Base-by-base conservation (phyloP, 2,888 invertebrate genomes). In the Physocephala rufipes region DNA sequence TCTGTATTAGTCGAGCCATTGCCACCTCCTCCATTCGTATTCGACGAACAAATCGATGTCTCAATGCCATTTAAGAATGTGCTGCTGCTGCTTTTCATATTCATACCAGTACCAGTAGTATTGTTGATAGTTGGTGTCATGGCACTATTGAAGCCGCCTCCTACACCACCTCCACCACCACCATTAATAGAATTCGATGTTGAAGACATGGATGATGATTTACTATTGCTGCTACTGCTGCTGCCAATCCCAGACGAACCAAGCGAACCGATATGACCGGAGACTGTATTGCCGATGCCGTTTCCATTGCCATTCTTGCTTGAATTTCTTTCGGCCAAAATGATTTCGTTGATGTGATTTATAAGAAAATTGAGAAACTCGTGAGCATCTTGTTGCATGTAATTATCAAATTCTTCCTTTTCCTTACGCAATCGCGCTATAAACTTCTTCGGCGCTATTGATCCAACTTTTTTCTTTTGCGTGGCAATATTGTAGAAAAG, bases 301-400 rank as follows among this genome's bases (percentile, higher is more conserved):
- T 79, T 82, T 74, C 78, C 80, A 70, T 75, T 80, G 15, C 67
- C 69, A 28, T 71, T 61, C 72, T 72, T 69, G 69, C 78, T 80
- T 2, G 81, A 77, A 75, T 86, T 86, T 16, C 86, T 79, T 70
- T 86, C 88, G 92, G 96, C 96, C 88, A 97, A 89, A 82, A 99
- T 95, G 80, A 97, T 96, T 89, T 98, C 98, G 87, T 97, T 97
- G 82, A 98, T 97, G 84, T 97, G 96, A 88, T 99, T 99, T 76
- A 99, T 95, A 75, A 99, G 90, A 87, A 99, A 99, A 87, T 99
- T 99, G 75, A 99, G 90, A 88, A 99, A 99, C 86, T 99, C 99
- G 86, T 99, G 99, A 64, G 99, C 99, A 91, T 99, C 99, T 88
- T 99, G 99, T 87, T 99, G 99, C 95, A 98, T 96, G 84, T 98